Evolutionary conservation across 2,113 vertebrate species (phyloP).

Genomic region (Toxotes chatareus): DNA sequence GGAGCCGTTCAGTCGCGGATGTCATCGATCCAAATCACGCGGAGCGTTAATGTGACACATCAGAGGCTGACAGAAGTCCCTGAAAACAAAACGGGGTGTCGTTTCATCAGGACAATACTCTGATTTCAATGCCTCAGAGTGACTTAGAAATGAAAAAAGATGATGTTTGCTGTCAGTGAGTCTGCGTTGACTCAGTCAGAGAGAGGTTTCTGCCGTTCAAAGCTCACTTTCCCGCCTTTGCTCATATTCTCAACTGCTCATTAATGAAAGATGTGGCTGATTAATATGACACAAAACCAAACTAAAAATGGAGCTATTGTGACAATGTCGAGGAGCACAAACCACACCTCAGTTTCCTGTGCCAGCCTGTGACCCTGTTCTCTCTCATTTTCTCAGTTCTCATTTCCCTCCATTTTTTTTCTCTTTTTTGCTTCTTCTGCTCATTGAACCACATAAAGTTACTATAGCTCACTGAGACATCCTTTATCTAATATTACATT

Average conservation of each 20-base stretch:
- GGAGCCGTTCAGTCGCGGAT: not conserved
- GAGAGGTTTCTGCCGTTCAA: not conserved
- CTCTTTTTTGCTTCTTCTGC: not conserved
- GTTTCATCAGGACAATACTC: not conserved
- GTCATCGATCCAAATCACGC: conserved; percentile 1
- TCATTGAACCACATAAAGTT: not conserved
- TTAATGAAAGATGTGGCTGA: not conserved
- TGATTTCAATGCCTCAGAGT: not conserved
- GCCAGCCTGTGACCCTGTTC: not conserved
- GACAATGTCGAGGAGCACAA: too few species aligned
- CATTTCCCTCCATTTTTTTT: not conserved
- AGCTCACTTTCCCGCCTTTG: not conserved
- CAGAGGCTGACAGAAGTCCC: not conserved
- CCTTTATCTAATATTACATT: not conserved
- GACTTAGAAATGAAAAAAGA: not conserved
- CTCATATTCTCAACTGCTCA: not conserved
- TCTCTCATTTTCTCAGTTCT: not conserved
- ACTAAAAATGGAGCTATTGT: not conserved
- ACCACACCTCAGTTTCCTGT: not conserved
- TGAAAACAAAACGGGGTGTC: not conserved
- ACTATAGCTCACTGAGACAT: not conserved
- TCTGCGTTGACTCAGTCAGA: not conserved
- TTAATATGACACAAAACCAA: not conserved
- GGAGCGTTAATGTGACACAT: not conserved
- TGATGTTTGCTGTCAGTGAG: not conserved